Base-by-base conservation (phyloP, 2,113 vertebrate species). In the Cromileptes altivelis region DNA sequence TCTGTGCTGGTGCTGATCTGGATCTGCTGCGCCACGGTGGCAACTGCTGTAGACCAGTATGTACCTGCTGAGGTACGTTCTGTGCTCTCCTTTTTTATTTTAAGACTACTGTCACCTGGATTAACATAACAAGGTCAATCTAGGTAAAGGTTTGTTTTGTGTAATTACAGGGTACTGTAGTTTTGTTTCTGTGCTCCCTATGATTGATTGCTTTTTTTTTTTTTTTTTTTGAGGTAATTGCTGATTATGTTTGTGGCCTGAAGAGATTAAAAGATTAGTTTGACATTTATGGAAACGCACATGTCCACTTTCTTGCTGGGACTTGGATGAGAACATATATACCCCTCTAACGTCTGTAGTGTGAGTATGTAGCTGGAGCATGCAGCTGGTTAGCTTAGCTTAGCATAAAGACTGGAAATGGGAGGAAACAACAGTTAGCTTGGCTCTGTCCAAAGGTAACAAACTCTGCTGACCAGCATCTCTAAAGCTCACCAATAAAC, bases 1-100 rank as follows among this genome's bases (percentile, higher is more conserved):
- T 99, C 98, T 0, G 96, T 98, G 75, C 85, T 98, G 93, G 98
- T 99, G 23, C 93, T 99, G 70, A 97, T 99, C 78, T 99, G 98
- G 98, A 99, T 99, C 88, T 99, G 98, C 89, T 99, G 98, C 84
- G 97, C 98, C 0, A 98, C 98, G 27, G 96, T 99, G 85, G 98
- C 97, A n/a, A 99, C 98, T 19, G 98, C 98, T 75, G 97, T 97
- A 3, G 97, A 99, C 84, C 98, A 99, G 60, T 98, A 99, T 78
- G 96, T 98, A 56, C 97, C 98, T 21, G 94, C 96, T 67, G 98
- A 99, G 97, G 98, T 99, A n/a, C 49, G 85, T 57, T 8, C 6
- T 56, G 10, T 23, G 3, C 23, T 62, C 6, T 49, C 17, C 1
- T 27, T 27, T 30, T 40, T 10, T 33, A 3, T 58, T 18, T 37